A percentile compares a stretch with the other conserved stretches of the same genome.
Evolutionary conservation across 1,140 invertebrate species (phyloP).

Genomic region (Orussus abietinus): DNA sequence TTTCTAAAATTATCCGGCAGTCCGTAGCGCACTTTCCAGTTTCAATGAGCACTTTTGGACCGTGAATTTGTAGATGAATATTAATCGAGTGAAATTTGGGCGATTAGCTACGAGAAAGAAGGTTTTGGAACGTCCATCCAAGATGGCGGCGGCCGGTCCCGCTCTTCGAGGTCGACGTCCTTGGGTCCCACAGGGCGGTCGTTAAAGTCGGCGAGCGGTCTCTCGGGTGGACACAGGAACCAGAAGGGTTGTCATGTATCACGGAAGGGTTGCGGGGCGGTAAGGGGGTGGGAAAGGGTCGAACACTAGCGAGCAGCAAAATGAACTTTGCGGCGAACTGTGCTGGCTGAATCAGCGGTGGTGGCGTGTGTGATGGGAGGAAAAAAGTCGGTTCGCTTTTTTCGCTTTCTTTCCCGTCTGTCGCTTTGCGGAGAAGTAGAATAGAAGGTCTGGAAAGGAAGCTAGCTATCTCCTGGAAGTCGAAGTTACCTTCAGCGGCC

Average conservation of each 20-base stretch:
- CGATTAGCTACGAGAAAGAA: background rate
- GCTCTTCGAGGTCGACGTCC: too few relatives aligned
- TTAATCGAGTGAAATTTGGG: conserved; percentile 1
- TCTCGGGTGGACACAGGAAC: conserved; percentile 1
- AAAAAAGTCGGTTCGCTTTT: conserved; percentile 26
- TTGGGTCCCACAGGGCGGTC: too few relatives aligned
- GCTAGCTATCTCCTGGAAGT: conserved; percentile 61
- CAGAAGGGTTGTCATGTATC: conserved; percentile 8
- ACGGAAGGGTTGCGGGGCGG: conserved; percentile 12
- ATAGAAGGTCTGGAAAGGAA: conserved; percentile 41
- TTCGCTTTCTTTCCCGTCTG: conserved; percentile 26
- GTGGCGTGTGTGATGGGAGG: conserved; percentile 44
- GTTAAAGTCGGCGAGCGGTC: too few relatives aligned
- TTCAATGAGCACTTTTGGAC: too few relatives aligned
- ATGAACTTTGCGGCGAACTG: conserved; percentile 48
- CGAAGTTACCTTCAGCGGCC: conserved; percentile 58
- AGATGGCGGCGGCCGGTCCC: too few relatives aligned
- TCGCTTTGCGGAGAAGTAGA: conserved; percentile 36
- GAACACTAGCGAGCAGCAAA: conserved; percentile 48
- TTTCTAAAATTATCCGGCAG: too few relatives aligned
- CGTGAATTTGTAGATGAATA: background rate
- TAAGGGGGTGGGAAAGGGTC: conserved; percentile 23
- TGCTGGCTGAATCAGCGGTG: conserved; percentile 50
- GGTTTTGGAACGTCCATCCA: too few relatives aligned
- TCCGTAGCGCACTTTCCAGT: too few relatives aligned